Evolutionary conservation across 1,140 invertebrate species (phyloP), one percentile per base, ranked within the genome.

Genomic region (Orius laevigatus): DNA sequence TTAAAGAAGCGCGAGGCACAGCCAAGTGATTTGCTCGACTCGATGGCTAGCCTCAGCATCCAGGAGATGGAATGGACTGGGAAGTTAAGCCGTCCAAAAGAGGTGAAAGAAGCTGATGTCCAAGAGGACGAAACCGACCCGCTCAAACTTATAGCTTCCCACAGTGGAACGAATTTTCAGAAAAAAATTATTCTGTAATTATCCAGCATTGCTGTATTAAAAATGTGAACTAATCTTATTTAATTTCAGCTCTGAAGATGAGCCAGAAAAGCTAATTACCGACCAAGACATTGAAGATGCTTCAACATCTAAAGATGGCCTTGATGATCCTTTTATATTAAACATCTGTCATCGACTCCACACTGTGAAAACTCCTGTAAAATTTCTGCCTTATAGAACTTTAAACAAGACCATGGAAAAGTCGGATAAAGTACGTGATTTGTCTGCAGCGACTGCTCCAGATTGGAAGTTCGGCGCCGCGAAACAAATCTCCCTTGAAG

Each of bases 371-470:
- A 49, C 46, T 3, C 61, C 38, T 48, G 57, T 65, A 54, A 15
- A 55, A 19, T 81, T 76, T 54, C 73, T 73, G 54, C 78, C 79
- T n/a, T 74, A 72, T 51, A 74, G 73, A 61, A 79, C 77, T 14
- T 75, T 76, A 18, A 69, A 66, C 38, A 68, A 67, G 11, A 69
- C 76, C 62, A 69, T 73, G 3, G 74, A 79, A 51, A 70, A 75
- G 60, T 70, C 73, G 56, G 74, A 78, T 60, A 70, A 72, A 45
- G 42, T 61, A 5, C 66, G 78, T 75, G 78, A 81, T 62, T 60
- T 75, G 2, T 79, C 78, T 2, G 73, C 78, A 34, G 78, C 78
- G 10, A 81, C 78, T 12, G 78, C 68, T 38, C 68, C 67, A 12
- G 44, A 53, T 9, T 63, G 60, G 50, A 54, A 74, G 43, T 68